Evolutionary conservation across 2,888 invertebrate genomes (phyloP), one percentile per base, ranked within the genome.

Genomic region (Eulithis prunata): DNA sequence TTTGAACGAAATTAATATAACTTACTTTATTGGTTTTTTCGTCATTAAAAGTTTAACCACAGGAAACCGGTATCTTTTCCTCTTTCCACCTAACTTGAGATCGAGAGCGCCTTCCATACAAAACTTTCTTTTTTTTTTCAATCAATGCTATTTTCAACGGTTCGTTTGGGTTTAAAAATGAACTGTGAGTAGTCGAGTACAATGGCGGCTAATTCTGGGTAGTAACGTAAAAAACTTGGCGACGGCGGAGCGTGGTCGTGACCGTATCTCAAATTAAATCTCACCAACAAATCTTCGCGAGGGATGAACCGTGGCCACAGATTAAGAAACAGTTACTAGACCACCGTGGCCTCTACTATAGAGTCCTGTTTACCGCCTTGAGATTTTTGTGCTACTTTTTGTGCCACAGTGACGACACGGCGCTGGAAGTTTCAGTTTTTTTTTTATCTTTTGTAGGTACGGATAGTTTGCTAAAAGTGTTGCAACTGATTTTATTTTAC

Each of bases 251-350:
- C 84, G 86, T 85, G 86, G 83, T 83, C 85, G 85, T 84, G 87
- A 85, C 88, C 88, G 87, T 90, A 91, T 91, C 91, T 91, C 87
- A 91, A 90, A 91, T 91, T 91, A 91, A 91, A 92, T 91, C 90
- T 91, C 80, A 83, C 86, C 87, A 87, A 90, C 89, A 90, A 90
- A 90, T 91, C 90, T 90, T 89, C 85, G 86, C 84, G 84, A 81
- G 79, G 86, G 84, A 84, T 86, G 84, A 85, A 82, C 84, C 83
- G 79, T 76, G 72, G 69, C 80, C 80, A 49, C 49, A 49, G 49
- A 49, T 14, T 1, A 10, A 11, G 10, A 11, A 21, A 8, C 8
- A 49, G 49, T 21, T 49, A 49, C 49, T 49, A 49, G 4, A 11
- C 49, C 10, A 82, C 84, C 83, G 79, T 76, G 72, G 69, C 82